phyloP scores from a whole-genome alignment of 2,113 vertebrate species.

The Donacobius atricapilla region DNA sequence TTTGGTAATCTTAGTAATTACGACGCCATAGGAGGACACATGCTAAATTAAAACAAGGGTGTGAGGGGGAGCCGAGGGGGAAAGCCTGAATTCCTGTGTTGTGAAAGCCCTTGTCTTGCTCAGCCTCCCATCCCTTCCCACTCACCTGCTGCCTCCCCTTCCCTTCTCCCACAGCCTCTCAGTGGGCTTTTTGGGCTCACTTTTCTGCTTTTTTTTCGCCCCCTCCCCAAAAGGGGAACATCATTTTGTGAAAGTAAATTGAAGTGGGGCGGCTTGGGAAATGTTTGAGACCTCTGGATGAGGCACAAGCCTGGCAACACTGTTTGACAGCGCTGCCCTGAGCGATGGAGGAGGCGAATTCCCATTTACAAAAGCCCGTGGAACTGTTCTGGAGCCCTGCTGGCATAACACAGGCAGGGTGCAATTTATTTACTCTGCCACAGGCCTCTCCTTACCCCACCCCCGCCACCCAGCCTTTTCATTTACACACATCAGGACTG shows the following conservation, averaged over 20 bases:
- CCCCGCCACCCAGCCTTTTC: background rate
- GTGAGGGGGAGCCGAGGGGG: background rate
- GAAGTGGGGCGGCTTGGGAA: background rate
- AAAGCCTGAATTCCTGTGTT: slow-evolving; percentile 40
- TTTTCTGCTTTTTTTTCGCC: accelerated
- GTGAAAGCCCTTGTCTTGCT: background rate
- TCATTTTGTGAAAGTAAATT: background rate
- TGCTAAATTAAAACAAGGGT: slow-evolving; percentile 60
- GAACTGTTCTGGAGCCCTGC: slow-evolving; percentile 23
- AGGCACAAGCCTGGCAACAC: background rate
- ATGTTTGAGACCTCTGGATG: background rate
- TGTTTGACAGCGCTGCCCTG: slow-evolving; percentile 15
- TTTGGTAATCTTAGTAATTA: slow-evolving; percentile 80
- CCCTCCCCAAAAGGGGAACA: background rate
- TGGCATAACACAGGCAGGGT: slow-evolving; percentile 53
- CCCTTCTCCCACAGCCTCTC: background rate
- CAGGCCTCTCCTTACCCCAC: background rate
- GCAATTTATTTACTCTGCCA: slow-evolving; percentile 65
- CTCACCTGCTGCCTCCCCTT: background rate
- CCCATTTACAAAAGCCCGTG: slow-evolving; percentile 30
- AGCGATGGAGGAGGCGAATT: slow-evolving; percentile 28
- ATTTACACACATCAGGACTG: slow-evolving; percentile 18
- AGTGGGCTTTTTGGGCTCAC: background rate
- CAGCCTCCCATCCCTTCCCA: background rate
- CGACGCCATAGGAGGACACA: slow-evolving; percentile 66